These are phyloP conservation scores for Chrysopa pallens DNA, from an alignment of 1,140 invertebrate genomes.

Conservation along the genomic window DNA sequence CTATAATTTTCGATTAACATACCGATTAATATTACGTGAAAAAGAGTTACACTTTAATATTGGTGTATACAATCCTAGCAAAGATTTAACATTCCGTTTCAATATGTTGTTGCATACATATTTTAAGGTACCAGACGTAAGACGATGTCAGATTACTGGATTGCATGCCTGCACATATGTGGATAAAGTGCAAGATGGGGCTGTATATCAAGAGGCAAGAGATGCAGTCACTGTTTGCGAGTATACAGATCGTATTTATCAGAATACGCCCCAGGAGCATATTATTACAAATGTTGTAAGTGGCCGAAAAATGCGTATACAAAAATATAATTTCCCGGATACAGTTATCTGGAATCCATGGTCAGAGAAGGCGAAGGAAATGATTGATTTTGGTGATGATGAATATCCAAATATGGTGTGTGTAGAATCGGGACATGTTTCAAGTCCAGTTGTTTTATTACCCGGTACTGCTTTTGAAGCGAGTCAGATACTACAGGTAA, in stretches of 20 bases:
- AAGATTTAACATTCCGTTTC: slow-evolving; percentile 79
- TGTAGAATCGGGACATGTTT: slow-evolving; percentile 82
- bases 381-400: slow-evolving; percentile 85
- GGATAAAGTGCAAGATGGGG: slow-evolving; percentile 78
- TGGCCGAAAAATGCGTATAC: slow-evolving; percentile 75
- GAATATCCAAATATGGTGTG: slow-evolving; percentile 92
- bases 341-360: slow-evolving; percentile 95
- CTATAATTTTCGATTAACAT: slow-evolving; percentile 69
- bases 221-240: slow-evolving; percentile 76
- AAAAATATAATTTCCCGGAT: slow-evolving; percentile 87
- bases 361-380: slow-evolving; percentile 79
- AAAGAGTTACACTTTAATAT: slow-evolving; percentile 86
- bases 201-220: slow-evolving; percentile 68
- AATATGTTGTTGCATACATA: slow-evolving; percentile 88
- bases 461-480: slow-evolving; percentile 77
- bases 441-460: slow-evolving; percentile 62
- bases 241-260: slow-evolving; percentile 86
- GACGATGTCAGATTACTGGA: slow-evolving; percentile 75
- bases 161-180: slow-evolving; percentile 81
- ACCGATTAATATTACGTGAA: slow-evolving; percentile 72
- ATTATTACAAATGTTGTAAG: slow-evolving; percentile 85
- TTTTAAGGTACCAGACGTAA: slow-evolving; percentile 86
- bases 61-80: slow-evolving; percentile 78
- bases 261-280: slow-evolving; percentile 80
- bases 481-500: slow-evolving; percentile 67